Conservation (phyloP, 1,140 invertebrate genomes). For the Meteorus sp. region DNA sequence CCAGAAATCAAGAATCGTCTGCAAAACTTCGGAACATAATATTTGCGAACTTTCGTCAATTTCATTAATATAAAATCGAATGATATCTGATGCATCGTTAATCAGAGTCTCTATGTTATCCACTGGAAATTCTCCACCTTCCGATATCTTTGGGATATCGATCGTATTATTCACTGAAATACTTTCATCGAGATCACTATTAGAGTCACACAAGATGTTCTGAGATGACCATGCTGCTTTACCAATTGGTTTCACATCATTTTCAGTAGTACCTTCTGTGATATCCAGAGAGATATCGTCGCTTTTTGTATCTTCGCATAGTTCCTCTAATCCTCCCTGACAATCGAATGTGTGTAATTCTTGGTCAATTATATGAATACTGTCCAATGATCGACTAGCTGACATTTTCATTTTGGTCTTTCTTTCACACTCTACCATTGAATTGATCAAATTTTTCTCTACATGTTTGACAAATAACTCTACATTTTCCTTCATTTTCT, state of each 20-base stretch:
- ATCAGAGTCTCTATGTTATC: slow-evolving; percentile 34
- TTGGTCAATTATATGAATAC: slow-evolving; percentile 47
- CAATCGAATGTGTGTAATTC: slow-evolving; percentile 57
- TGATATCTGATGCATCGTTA: slow-evolving; percentile 42
- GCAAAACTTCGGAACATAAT: slow-evolving; percentile 48
- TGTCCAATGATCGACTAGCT: slow-evolving; percentile 53
- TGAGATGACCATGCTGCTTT: slow-evolving; percentile 11
- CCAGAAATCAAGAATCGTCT: slow-evolving; percentile 57
- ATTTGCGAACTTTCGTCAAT: slow-evolving; percentile 50
- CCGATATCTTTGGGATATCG: background rate
- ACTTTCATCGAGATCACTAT: background rate
- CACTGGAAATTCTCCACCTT: slow-evolving; percentile 6
- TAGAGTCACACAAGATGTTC: too few species aligned
- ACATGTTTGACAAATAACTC: slow-evolving; percentile 52
- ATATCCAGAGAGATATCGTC: slow-evolving; percentile 33
- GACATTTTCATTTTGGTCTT: slow-evolving; percentile 52
- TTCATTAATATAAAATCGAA: slow-evolving; percentile 56
- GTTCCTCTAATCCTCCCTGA: slow-evolving; percentile 57
- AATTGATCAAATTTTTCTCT: slow-evolving; percentile 51
- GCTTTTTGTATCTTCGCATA: slow-evolving; percentile 49
- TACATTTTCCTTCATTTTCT: slow-evolving; percentile 35
- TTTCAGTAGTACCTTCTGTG: slow-evolving; percentile 33
- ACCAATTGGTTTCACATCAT: slow-evolving; percentile 32
- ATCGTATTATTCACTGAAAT: background rate
- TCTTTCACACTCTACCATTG: slow-evolving; percentile 46